phyloP scores from a whole-genome alignment of 2,113 vertebrate genomes.

The Apeltes quadracus region DNA sequence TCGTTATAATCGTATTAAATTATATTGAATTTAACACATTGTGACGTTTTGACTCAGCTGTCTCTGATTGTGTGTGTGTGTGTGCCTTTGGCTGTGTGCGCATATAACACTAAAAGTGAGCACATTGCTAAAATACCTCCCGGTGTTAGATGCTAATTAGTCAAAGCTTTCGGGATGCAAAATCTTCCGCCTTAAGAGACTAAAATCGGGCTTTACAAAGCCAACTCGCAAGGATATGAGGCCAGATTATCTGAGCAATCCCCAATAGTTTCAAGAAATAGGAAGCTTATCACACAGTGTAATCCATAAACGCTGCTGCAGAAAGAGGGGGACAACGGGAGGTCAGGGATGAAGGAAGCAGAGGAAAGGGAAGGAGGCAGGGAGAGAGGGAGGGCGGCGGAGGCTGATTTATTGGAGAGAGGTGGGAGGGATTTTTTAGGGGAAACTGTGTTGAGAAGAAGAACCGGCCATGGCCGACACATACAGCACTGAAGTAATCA shows the following conservation, averaged over 20 bases:
- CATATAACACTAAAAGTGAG: constrained; percentile 75
- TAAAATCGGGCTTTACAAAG: constrained; percentile 80
- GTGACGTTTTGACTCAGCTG: constrained; percentile 16
- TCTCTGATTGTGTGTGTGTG: constrained; percentile 12
- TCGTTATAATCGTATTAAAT: constrained; percentile 53
- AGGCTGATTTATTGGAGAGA: constrained; percentile 33
- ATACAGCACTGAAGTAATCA: background rate
- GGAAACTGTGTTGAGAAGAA: background rate
- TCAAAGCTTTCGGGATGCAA: constrained; percentile 81
- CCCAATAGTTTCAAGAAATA: constrained; percentile 82
- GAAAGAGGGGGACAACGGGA: constrained; percentile 55
- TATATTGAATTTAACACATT: constrained; percentile 23
- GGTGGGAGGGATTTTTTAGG: constrained; percentile 30
- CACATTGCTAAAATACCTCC: constrained; percentile 67
- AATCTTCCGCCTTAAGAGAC: constrained; percentile 77
- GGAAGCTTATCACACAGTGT: constrained; percentile 85
- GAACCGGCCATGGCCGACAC: background rate
- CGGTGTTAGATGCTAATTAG: constrained; percentile 80
- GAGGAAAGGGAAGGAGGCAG: constrained; percentile 65
- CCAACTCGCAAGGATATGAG: constrained; percentile 77
- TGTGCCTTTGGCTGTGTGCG: background rate
- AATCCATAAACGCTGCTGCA: constrained; percentile 77
- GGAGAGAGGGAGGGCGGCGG: constrained; percentile 23
- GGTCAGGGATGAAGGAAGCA: constrained; percentile 48
- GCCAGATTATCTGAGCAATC: constrained; percentile 82